Percentiles rank a stretch among this genome's conserved stretches.
phyloP scores from a whole-genome alignment of 2,113 vertebrate species.

The Pygoscelis antarcticus region DNA sequence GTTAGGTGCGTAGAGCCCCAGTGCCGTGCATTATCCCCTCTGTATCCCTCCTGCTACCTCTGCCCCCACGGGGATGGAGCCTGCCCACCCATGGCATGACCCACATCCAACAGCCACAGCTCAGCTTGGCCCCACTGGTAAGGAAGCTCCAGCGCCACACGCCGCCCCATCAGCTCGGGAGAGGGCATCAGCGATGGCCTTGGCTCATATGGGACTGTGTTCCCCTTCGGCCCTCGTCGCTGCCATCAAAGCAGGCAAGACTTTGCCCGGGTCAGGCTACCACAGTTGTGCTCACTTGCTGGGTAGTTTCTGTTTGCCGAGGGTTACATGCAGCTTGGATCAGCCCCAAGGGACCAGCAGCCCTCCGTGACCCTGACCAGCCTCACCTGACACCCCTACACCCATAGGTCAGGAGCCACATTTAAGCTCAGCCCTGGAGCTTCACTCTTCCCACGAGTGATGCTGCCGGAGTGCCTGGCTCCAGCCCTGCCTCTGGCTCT shows the following conservation, averaged over 20 bases:
- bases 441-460: accelerated
- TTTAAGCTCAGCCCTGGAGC: background rate
- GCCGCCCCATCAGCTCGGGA: background rate
- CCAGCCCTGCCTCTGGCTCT: background rate
- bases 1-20: background rate
- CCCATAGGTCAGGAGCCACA: background rate
- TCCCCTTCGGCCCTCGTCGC: background rate
- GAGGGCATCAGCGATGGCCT: accelerated
- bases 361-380: background rate
- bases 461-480: background rate
- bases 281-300: accelerated
- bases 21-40: background rate
- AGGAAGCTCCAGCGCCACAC: background rate
- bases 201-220: accelerated
- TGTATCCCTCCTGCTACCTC: background rate
- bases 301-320: accelerated
- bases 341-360: background rate
- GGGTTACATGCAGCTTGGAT: background rate
- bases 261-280: background rate
- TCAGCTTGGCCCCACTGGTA: background rate
- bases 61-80: accelerated
- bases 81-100: background rate
- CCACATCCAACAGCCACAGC: background rate
- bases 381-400: background rate
- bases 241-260: no score